Conservation (phyloP, 2,888 invertebrate species). For the Yponomeuta sedellus region DNA sequence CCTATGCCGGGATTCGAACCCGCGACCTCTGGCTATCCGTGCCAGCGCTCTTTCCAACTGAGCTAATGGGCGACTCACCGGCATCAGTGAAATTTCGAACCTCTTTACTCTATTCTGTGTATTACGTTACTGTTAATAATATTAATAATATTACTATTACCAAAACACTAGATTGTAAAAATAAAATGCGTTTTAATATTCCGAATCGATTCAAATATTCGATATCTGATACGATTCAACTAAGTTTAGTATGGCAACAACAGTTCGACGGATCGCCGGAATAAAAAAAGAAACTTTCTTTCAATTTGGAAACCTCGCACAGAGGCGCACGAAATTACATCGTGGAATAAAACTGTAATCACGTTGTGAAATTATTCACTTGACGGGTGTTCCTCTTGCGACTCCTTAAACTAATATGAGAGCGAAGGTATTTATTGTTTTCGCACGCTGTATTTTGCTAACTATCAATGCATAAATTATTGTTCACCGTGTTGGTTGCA, state of each 20-base stretch:
- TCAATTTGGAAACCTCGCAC: not conserved
- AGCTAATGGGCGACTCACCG: too few relatives aligned
- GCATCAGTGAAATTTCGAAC: too few relatives aligned
- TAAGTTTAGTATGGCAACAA: not conserved
- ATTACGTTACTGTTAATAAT: too few relatives aligned
- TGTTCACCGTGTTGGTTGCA: not conserved
- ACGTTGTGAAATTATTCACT: not conserved
- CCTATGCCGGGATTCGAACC: too few relatives aligned
- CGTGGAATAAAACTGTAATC: slow-evolving; percentile 11
- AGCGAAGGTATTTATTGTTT: slow-evolving; percentile 62
- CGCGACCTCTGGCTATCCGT: too few relatives aligned
- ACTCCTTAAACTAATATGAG: slow-evolving; percentile 43
- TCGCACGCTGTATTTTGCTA: slow-evolving; percentile 22
- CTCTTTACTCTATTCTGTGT: too few relatives aligned
- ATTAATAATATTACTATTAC: too few relatives aligned
- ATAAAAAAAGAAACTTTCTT: not conserved
- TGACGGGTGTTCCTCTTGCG: not conserved
- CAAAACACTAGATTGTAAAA: too few relatives aligned
- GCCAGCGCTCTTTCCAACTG: too few relatives aligned
- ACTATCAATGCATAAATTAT: slow-evolving; percentile 10
- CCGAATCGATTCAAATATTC: not conserved
- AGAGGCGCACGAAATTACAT: not conserved
- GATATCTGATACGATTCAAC: not conserved
- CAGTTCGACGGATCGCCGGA: not conserved
- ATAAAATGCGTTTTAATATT: too few relatives aligned